Conservation (phyloP, 1,140 invertebrate genomes). For the Trypoxylus dichotomus region DNA sequence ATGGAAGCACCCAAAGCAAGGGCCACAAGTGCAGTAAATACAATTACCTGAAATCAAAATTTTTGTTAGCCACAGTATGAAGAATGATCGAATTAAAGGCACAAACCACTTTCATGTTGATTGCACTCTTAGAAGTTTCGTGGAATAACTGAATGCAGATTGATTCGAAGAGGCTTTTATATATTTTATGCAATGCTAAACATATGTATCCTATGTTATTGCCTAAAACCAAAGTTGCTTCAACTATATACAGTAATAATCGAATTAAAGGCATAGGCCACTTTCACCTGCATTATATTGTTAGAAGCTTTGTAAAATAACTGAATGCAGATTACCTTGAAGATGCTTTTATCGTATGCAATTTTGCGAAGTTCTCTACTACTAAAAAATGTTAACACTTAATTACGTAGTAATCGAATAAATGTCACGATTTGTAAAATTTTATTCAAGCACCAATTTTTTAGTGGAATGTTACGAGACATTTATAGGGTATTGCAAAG, state of each 20-base stretch:
- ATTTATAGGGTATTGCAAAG: background rate
- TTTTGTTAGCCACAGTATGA: slow-evolving; percentile 28
- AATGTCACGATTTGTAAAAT: background rate
- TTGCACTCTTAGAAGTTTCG: background rate
- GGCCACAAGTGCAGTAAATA: slow-evolving; percentile 49
- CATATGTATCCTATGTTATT: slow-evolving; percentile 47
- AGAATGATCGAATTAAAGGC: background rate
- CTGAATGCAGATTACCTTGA: background rate
- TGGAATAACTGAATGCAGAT: background rate
- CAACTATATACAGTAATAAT: slow-evolving; percentile 30
- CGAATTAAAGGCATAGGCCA: background rate
- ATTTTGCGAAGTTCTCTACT: background rate
- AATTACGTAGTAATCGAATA: background rate
- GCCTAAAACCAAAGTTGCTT: slow-evolving; percentile 28
- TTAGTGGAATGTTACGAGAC: background rate
- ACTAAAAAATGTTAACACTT: background rate
- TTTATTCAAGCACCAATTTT: background rate
- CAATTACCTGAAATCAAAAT: slow-evolving; percentile 37
- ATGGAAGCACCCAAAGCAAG: slow-evolving; percentile 50
- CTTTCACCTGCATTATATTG: background rate
- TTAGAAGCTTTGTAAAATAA: background rate
- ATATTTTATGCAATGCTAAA: slow-evolving; percentile 38
- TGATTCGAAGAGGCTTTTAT: background rate
- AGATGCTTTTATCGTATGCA: background rate
- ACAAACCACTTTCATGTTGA: slow-evolving; percentile 22